phyloP scores from a whole-genome alignment of 1,140 invertebrate genomes.

The Eumeta japonica region DNA sequence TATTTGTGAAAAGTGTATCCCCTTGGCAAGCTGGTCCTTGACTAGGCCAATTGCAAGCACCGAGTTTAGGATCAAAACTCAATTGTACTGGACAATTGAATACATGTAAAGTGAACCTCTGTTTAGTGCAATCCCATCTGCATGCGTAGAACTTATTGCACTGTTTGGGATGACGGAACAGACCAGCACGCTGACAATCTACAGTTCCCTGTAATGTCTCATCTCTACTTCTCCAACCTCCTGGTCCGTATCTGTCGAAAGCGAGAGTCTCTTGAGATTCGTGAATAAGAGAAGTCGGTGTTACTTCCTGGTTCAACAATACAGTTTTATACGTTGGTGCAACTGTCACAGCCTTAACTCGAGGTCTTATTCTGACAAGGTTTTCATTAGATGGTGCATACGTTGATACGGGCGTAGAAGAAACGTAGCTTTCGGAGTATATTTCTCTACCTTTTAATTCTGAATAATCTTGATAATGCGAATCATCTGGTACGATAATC shows the following conservation, averaged over 20 bases:
- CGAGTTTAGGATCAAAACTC: slow-evolving; percentile 71
- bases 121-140: slow-evolving; percentile 78
- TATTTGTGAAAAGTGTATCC: slow-evolving; percentile 65
- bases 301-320: slow-evolving; percentile 33
- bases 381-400: slow-evolving; percentile 31
- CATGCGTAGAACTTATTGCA: slow-evolving; percentile 86
- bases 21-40: slow-evolving; percentile 75
- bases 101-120: slow-evolving; percentile 74
- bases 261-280: slow-evolving; percentile 28
- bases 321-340: slow-evolving; percentile 53
- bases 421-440: slow-evolving; percentile 25
- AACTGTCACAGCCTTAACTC: slow-evolving; percentile 38
- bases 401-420: too few species aligned
- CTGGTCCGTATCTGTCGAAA: slow-evolving; percentile 59
- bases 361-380: slow-evolving; percentile 32
- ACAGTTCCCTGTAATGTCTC: slow-evolving; percentile 63
- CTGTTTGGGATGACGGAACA: slow-evolving; percentile 78
- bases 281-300: slow-evolving; percentile 15
- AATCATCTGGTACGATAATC: slow-evolving; percentile 54
- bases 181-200: slow-evolving; percentile 73
- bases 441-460: slow-evolving; percentile 24
- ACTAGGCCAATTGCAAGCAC: slow-evolving; percentile 82
- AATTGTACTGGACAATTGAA: slow-evolving; percentile 81
- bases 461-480: slow-evolving; percentile 44
- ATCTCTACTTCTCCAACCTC: slow-evolving; percentile 54